These are phyloP conservation scores for Corydoras sp. DNA, from an alignment of 2,113 vertebrate genomes.

Conservation along the genomic window DNA sequence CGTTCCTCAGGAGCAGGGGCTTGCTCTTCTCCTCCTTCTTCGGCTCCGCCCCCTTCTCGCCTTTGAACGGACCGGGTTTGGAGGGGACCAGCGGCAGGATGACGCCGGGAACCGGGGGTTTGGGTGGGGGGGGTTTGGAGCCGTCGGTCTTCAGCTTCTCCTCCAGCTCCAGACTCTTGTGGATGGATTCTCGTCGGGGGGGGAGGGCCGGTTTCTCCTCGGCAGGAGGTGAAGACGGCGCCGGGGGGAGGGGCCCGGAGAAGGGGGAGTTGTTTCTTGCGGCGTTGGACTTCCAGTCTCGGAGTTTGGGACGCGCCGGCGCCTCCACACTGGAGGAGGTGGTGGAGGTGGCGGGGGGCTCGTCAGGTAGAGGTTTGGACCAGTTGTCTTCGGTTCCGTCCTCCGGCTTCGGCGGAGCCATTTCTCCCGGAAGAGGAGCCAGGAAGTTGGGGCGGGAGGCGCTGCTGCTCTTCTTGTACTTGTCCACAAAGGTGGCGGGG, in stretches of 20 bases:
- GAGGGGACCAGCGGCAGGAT: constrained; percentile 75
- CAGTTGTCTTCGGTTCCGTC: constrained; percentile 68
- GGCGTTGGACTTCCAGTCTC: constrained; percentile 79
- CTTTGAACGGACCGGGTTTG: constrained; percentile 69
- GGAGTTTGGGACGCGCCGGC: constrained; percentile 68
- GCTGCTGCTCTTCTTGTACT: constrained; percentile 95
- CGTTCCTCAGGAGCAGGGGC: constrained; percentile 79
- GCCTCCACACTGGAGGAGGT: constrained; percentile 58
- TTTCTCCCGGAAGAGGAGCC: constrained; percentile 82
- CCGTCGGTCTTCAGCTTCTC: constrained; percentile 70
- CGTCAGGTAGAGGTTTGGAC: constrained; percentile 85
- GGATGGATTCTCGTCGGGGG: constrained; percentile 87
- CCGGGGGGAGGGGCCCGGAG: constrained; percentile 57
- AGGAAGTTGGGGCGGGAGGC: constrained; percentile 88
- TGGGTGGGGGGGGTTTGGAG: constrained; percentile 76
- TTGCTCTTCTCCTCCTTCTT: constrained; percentile 90
- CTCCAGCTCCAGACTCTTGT: constrained; percentile 83
- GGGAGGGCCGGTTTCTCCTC: constrained; percentile 94
- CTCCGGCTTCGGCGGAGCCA: constrained; percentile 75
- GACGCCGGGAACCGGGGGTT: constrained; percentile 73
- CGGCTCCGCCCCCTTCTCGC: constrained; percentile 70
- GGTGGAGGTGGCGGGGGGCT: constrained; percentile 56
- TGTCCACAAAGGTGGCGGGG: constrained; percentile 91
- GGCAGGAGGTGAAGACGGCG: constrained; percentile 58
- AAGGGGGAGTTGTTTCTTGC: constrained; percentile 52